Base-by-base conservation (phyloP, 2,113 vertebrate genomes). In the Egretta garzetta region DNA sequence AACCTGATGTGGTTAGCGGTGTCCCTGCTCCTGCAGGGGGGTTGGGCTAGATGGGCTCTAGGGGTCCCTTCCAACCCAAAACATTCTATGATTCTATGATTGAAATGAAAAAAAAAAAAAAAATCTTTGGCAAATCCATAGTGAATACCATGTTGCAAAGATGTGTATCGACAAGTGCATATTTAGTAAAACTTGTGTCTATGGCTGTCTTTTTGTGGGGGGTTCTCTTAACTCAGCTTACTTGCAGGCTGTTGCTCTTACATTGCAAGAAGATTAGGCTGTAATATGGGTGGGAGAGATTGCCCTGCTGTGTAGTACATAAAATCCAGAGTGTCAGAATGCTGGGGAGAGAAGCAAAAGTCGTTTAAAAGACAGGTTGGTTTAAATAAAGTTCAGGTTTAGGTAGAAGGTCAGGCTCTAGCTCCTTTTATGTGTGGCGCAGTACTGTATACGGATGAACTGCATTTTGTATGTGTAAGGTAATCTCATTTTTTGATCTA, bases 401-500 rank as follows among this genome's bases (percentile, higher is more conserved):
- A 93, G 94, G 77, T 91, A 80, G 82, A 90, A 94, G 93, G 67
- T 90, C 74, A 91, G 67, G 14, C 58, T 88, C 1, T 74, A 17
- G 35, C 72, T 94, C 19, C 6, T 35, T 93, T 95, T 97, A 91
- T 95, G 90, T 96, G 87, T 80, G 72, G 33, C 80, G 35, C 56
- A 80, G 60, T 80, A 73, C 32, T 76, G 55, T 77, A 41, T 41
- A 41, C 41, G 41, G 41, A 41, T 41, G 41, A 41, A 41, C 41
- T 41, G 76, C 59, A 67, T 93, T 52, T 81, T 95, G 89, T 95
- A 67, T 96, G 60, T 91, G 76, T 95, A 94, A 84, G 24, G 56
- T 97, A 97, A 96, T 97, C 95, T 97, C 80, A 96, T 95, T 97
- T 97, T 96, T 95, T 94, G 97, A 98, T 97, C 93, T 96, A 81